Conservation (phyloP, 2,113 vertebrate species). For the Cavia porcellus region DNA sequence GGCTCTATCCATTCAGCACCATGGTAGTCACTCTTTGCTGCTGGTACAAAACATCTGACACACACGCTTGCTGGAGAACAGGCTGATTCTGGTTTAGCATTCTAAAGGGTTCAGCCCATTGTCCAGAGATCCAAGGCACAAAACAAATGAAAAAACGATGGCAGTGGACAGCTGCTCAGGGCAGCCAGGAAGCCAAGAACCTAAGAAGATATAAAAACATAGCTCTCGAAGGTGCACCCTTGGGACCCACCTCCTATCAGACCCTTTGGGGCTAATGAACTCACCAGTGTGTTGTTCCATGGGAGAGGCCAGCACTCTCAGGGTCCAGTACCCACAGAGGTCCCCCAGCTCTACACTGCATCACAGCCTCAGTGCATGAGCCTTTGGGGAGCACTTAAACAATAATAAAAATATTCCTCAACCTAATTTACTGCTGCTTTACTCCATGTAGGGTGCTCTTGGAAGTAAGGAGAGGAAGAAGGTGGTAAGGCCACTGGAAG, state of each 20-base stretch:
- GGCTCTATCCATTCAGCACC: not conserved
- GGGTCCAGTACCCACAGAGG: not conserved
- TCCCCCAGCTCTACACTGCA: not conserved
- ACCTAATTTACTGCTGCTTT: slow-evolving; percentile 2
- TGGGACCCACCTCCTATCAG: not conserved
- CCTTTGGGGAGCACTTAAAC: not conserved
- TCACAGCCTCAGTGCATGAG: not conserved
- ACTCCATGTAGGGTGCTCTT: not conserved
- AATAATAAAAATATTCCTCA: not conserved
- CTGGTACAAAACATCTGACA: not conserved
- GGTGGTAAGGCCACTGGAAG: not conserved
- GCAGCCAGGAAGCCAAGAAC: not conserved
- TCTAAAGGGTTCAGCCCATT: not conserved
- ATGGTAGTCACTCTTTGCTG: not conserved
- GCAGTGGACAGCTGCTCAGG: not conserved
- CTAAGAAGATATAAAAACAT: not conserved
- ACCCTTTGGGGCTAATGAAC: not conserved
- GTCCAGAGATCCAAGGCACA: not conserved
- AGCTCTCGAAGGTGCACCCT: too few species aligned
- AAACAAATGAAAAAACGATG: not conserved
- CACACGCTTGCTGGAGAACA: not conserved
- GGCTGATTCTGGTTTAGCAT: not conserved
- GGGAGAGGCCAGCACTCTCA: not conserved
- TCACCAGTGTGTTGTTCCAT: not conserved
- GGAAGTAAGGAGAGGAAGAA: not conserved